Percentiles rank a stretch among this genome's conserved stretches.
These are phyloP conservation scores for Nemotelus nigrinus DNA, from an alignment of 2,888 invertebrate genomes.

Conservation along the genomic window DNA sequence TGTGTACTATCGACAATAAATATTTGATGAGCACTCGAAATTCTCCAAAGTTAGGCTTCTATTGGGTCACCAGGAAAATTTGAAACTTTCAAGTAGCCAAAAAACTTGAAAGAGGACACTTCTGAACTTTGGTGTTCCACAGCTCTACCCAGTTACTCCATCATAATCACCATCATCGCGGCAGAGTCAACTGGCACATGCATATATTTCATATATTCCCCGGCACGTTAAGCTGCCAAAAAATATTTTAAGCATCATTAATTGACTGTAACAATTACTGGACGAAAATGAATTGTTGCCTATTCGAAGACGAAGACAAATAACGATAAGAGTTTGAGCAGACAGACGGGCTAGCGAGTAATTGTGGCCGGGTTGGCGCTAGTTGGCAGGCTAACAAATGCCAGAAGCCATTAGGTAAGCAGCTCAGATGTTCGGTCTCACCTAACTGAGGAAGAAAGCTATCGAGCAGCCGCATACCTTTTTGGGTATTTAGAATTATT, in stretches of 20 bases:
- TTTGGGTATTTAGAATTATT: conserved; percentile 29
- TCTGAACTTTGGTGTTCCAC: conserved; percentile 9
- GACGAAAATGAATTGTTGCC: conserved; percentile 36
- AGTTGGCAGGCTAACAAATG: conserved; percentile 33
- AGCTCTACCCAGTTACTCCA: not conserved
- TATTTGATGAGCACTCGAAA: conserved; percentile 42
- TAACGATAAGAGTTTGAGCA: conserved; percentile 8
- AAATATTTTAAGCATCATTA: conserved; percentile 44
- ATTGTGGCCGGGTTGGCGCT: not conserved
- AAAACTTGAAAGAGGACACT: conserved; percentile 23
- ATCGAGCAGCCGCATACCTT: conserved; percentile 15
- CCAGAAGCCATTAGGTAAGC: conserved; percentile 32
- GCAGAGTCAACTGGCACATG: not conserved
- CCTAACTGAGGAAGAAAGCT: conserved; percentile 7
- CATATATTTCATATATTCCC: not conserved
- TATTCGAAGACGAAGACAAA: conserved; percentile 35
- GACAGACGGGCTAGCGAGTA: conserved; percentile 29
- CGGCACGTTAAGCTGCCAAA: conserved; percentile 31
- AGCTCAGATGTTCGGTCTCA: not conserved
- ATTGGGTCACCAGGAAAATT: conserved; percentile 41
- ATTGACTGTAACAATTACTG: conserved; percentile 44
- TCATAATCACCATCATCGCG: too few species aligned
- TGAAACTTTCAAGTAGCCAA: conserved; percentile 30
- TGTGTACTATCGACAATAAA: conserved; percentile 34
- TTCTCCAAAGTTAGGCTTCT: conserved; percentile 41